phyloP scores from a whole-genome alignment of 2,797 vertebrate genomes.

The Catostomus latipinnis region DNA sequence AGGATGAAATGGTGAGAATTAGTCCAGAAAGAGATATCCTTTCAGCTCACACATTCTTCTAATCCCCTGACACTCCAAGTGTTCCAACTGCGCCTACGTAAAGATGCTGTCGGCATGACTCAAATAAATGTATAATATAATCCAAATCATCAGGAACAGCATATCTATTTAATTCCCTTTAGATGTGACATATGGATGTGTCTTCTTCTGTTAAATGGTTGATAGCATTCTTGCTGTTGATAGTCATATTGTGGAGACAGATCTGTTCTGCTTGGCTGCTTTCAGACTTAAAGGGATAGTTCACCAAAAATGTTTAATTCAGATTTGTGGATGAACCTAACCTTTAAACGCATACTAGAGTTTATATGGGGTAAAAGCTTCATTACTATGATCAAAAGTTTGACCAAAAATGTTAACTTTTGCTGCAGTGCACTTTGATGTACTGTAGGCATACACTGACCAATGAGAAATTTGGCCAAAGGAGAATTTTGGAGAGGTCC shows the following conservation, averaged over 20 bases:
- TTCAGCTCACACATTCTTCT: constrained; percentile 20
- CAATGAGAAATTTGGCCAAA: no score
- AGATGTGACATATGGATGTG: not conserved
- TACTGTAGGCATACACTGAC: no score
- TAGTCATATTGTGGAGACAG: not conserved
- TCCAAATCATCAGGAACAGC: constrained; percentile 2
- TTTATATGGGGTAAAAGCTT: no score
- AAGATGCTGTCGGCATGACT: constrained; percentile 16
- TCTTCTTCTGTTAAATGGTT: not conserved
- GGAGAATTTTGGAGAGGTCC: no score
- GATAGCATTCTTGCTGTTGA: constrained; percentile 6
- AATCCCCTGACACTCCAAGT: not conserved
- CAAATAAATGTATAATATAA: not conserved
- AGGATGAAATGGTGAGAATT: constrained; percentile 39
- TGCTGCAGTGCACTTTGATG: no score
- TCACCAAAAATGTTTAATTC: not conserved
- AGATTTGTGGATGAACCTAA: no score
- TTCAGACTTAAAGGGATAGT: not conserved
- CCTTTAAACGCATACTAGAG: no score
- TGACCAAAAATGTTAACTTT: no score
- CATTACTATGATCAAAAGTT: no score
- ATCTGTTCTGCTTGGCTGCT: not conserved
- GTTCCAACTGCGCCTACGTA: constrained; percentile 21
- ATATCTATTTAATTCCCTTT: constrained; percentile 21
- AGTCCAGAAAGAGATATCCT: constrained; percentile 38